Conservation (phyloP, 2,113 vertebrate genomes). For the Urocitellus parryii region DNA sequence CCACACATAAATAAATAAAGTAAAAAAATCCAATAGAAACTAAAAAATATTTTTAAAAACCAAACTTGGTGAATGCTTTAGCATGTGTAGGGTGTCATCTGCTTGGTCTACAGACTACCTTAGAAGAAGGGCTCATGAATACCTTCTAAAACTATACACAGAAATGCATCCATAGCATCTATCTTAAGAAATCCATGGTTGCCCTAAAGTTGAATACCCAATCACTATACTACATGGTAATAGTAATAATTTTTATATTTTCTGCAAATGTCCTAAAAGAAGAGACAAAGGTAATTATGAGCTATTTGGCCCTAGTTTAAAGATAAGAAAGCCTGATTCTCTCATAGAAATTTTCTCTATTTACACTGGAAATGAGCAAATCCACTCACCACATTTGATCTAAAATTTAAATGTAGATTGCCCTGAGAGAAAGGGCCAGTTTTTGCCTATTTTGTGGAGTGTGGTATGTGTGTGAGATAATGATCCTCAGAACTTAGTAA, state of each 20-base stretch:
- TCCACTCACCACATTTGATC: background rate
- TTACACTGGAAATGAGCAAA: constrained; percentile 29
- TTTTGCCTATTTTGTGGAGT: background rate
- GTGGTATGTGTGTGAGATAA: too few relatives aligned
- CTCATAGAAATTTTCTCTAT: background rate
- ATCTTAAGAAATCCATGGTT: background rate
- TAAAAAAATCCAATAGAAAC: too few relatives aligned
- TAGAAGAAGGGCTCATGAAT: too few relatives aligned
- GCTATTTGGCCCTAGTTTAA: constrained; percentile 2
- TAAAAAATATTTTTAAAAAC: too few relatives aligned
- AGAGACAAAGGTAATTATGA: constrained; percentile 28
- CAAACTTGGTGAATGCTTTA: too few relatives aligned
- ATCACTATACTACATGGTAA: background rate
- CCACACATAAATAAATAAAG: too few relatives aligned
- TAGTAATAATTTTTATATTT: background rate
- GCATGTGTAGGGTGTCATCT: too few relatives aligned
- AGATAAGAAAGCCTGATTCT: background rate
- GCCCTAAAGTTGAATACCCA: background rate
- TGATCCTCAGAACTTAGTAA: constrained; percentile 11
- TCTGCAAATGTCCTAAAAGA: constrained; percentile 44
- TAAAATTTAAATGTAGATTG: constrained; percentile 15
- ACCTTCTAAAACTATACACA: too few relatives aligned
- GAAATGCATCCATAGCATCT: too few relatives aligned
- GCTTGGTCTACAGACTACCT: too few relatives aligned
- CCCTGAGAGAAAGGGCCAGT: background rate